These are phyloP conservation scores for Chaetodon auriga DNA, from an alignment of 2,113 vertebrate species.

Conservation along the genomic window DNA sequence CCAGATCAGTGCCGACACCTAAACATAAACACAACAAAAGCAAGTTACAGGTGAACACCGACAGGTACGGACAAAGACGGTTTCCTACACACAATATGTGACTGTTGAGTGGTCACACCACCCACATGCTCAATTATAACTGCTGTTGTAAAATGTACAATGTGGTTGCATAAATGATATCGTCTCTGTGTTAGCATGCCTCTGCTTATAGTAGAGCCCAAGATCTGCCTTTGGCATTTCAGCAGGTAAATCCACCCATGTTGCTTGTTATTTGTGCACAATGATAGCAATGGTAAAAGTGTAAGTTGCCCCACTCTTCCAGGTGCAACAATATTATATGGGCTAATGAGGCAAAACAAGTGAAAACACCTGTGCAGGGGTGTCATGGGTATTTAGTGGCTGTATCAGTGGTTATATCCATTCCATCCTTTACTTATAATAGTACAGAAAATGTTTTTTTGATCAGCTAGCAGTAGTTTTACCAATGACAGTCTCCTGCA, in stretches of 20 bases:
- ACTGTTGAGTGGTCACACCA: slow-evolving; percentile 1
- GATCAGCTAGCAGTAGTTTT: neutral
- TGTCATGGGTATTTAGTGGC: neutral
- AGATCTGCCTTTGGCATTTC: neutral
- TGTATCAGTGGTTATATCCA: neutral
- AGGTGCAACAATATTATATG: neutral
- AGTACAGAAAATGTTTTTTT: neutral
- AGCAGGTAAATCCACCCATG: neutral
- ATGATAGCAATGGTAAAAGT: neutral
- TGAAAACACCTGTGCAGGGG: neutral
- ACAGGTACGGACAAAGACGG: neutral
- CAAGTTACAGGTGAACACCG: neutral
- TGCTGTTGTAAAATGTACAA: neutral
- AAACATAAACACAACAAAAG: slow-evolving; percentile 20
- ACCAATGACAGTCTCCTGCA: neutral
- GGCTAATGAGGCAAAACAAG: neutral
- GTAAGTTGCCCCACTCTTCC: neutral
- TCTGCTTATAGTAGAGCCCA: neutral
- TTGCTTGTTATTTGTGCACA: neutral
- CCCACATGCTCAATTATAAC: neutral
- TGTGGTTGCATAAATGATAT: neutral
- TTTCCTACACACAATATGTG: neutral
- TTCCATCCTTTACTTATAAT: neutral
- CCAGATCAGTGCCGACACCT: neutral
- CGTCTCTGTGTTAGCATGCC: neutral